These are phyloP conservation scores for Nematopogon swammerdamellus DNA, from an alignment of 2,888 invertebrate species.

Conservation along the genomic window DNA sequence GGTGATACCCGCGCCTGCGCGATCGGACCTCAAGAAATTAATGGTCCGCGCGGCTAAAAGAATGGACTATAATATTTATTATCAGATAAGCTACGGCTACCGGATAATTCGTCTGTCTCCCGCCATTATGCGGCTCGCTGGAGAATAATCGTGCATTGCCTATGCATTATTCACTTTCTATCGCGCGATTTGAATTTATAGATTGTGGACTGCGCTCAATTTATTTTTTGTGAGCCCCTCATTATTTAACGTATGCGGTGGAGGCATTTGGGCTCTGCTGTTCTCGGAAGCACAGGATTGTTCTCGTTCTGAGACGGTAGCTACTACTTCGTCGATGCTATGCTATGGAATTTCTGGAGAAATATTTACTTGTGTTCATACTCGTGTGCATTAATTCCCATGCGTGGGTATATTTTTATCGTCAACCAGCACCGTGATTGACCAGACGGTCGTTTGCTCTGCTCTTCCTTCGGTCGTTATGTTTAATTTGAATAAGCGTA, in stretches of 20 bases:
- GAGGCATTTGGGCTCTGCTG: background rate
- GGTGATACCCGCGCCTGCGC: slow-evolving; percentile 36
- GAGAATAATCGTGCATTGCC: slow-evolving; percentile 24
- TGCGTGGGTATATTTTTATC: too few relatives aligned
- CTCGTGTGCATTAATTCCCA: too few relatives aligned
- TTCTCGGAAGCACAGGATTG: background rate
- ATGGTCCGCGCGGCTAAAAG: slow-evolving; percentile 54
- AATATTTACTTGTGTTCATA: too few relatives aligned
- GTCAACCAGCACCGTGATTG: too few relatives aligned
- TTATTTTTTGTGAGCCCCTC: slow-evolving; percentile 5
- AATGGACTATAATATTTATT: slow-evolving; percentile 55
- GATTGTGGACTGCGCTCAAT: slow-evolving; percentile 22
- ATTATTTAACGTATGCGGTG: background rate
- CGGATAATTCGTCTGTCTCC: slow-evolving; percentile 49
- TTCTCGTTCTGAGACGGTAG: background rate
- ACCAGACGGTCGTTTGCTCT: too few relatives aligned
- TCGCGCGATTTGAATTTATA: slow-evolving; percentile 40
- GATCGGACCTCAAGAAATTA: slow-evolving; percentile 47
- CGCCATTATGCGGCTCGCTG: slow-evolving; percentile 35
- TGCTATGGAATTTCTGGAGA: too few relatives aligned
- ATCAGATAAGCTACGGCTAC: slow-evolving; percentile 53
- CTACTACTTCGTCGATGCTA: too few relatives aligned
- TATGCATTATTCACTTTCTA: slow-evolving; percentile 45
- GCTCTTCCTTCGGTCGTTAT: too few relatives aligned
- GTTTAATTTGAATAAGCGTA: too few relatives aligned